Conservation (phyloP, 2,888 invertebrate genomes). For the Epirrita christyi region DNA sequence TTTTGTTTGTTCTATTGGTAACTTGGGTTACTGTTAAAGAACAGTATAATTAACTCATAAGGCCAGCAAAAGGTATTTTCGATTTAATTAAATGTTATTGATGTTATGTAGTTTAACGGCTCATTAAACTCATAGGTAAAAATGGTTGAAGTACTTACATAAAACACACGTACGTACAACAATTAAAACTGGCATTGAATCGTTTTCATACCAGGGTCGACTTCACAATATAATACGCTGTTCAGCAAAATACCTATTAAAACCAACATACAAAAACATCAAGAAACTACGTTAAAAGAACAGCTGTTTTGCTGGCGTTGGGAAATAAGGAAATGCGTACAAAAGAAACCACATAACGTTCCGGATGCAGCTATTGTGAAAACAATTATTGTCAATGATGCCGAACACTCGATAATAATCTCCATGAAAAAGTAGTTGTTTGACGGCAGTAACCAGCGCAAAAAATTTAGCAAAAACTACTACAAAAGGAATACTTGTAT, state of each 20-base stretch:
- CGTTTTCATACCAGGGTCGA: conserved; percentile 13
- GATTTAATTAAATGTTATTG: conserved; percentile 30
- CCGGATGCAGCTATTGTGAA: conserved; percentile 51
- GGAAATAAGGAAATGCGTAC: conserved; percentile 31
- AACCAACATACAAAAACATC: background rate
- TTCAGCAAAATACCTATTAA: conserved; percentile 8
- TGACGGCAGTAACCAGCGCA: conserved; percentile 40
- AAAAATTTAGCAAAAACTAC: conserved; percentile 53
- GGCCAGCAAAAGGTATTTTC: conserved; percentile 27
- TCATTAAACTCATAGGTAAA: conserved; percentile 25
- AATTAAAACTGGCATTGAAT: conserved; percentile 10
- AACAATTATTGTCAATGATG: conserved; percentile 53
- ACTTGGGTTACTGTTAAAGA: conserved; percentile 23
- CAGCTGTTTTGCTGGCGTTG: conserved; percentile 34
- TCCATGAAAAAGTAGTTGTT: conserved; percentile 37
- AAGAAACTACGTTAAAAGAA: conserved; percentile 27
- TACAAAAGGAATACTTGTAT: conserved; percentile 48
- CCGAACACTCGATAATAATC: conserved; percentile 43
- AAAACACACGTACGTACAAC: background rate
- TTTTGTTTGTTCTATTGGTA: conserved; percentile 21
- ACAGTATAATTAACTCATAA: conserved; percentile 23
- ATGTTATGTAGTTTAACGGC: conserved; percentile 33
- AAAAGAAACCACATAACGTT: conserved; percentile 44
- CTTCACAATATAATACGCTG: conserved; percentile 9
- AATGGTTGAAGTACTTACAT: conserved; percentile 11